Base-by-base conservation (phyloP, 1,140 invertebrate genomes). In the Euura lappo region DNA sequence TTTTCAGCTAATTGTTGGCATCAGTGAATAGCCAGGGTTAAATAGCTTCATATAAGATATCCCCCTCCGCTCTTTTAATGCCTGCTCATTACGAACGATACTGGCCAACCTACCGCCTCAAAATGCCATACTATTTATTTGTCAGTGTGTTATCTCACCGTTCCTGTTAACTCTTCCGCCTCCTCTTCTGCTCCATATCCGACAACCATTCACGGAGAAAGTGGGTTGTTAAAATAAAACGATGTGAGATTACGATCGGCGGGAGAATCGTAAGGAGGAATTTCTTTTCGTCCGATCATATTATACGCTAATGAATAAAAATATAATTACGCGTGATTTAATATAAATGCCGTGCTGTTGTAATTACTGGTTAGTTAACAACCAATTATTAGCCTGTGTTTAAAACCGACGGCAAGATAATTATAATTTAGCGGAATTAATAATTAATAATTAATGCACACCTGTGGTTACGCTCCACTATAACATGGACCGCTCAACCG, bases 1-100 rank as follows among this genome's bases (percentile, higher is more conserved):
- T 84, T 79, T 78, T 45, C 28, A 46, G 69, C 75, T 84, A 82
- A 84, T 84, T 83, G 73, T 71, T 77, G 77, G 75, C 72, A 75
- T 78, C 76, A 73, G 71, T 70, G 44, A 68, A 72, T 51, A 42
- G 28, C 44, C 64, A 2, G 69, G 4, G 51, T 60, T 60, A 60
- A 60, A 60, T 60, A 60, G 51, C 51, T 60, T 60, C 51, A 60
- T 60, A 60, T n/a, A n/a, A 60, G 51, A 8, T 28, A 28, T 60
- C 13, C 51, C 51, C 51, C 8, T 60, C 10, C 66, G 66, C 70
- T 69, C 68, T 65, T 65, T 73, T 66, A 60, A 70, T 8, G 6
- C 60, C 68, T 70, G 72, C 69, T 73, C 70, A 73, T 73, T 70
- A 28, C 43, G 45, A 69, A 69, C 60, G 6, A 51, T 73, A 64